Percentiles rank a stretch among this genome's conserved stretches.
These are phyloP conservation scores for Ochropleura leucogaster DNA, from an alignment of 2,888 invertebrate species.

Conservation along the genomic window DNA sequence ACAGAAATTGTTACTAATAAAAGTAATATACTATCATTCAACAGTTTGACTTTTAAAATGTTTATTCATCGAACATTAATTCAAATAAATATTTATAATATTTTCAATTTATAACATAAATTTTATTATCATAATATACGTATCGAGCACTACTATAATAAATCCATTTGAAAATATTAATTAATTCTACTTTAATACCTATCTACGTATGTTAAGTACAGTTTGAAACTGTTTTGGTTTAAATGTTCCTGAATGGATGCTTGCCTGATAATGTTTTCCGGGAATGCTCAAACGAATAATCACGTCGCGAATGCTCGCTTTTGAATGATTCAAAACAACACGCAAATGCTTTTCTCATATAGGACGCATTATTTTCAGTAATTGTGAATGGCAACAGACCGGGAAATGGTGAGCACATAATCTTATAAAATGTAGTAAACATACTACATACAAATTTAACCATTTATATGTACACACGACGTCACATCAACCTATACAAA, in stretches of 20 bases:
- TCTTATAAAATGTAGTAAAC: not conserved
- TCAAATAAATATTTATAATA: not conserved
- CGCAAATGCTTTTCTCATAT: conserved; percentile 28
- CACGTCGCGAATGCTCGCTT: conserved; percentile 4
- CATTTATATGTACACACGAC: no score
- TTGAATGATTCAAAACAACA: not conserved
- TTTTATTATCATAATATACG: not conserved
- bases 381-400: conserved; percentile 42
- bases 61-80: not conserved
- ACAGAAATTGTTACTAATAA: not conserved
- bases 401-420: conserved; percentile 31
- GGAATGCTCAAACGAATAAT: not conserved
- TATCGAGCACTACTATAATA: not conserved
- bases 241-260: not conserved
- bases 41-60: not conserved
- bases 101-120: not conserved
- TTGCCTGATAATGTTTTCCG: not conserved
- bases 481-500: no score
- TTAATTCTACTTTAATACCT: not conserved
- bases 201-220: not conserved
- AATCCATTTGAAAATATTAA: not conserved
- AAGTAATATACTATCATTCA: not conserved
- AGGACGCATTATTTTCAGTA: conserved; percentile 41
- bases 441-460: no score
- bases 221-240: not conserved